Conservation (phyloP, 2,113 vertebrate species). For the Notarius lentiginosus region DNA sequence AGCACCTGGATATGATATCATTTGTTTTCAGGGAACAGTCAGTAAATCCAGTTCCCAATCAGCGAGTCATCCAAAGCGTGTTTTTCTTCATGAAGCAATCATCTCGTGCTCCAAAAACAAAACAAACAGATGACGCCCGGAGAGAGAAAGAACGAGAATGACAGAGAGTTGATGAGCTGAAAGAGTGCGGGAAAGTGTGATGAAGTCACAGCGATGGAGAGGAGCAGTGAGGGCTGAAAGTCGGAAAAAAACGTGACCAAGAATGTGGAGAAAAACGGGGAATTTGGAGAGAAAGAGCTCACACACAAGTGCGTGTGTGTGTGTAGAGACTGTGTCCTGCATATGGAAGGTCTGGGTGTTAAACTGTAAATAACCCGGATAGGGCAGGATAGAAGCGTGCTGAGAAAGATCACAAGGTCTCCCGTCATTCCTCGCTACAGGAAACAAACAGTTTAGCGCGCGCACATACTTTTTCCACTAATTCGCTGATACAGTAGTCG, state of each 20-base stretch:
- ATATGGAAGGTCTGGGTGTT: conserved; percentile 26
- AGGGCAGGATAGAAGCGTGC: conserved; percentile 32
- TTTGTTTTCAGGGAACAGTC: conserved; percentile 56
- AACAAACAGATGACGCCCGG: conserved; percentile 43
- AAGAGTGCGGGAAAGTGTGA: conserved; percentile 18
- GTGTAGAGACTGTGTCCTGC: neutral
- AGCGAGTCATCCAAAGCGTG: conserved; percentile 36
- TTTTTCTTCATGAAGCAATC: conserved; percentile 49
- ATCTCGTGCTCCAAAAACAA: conserved; percentile 39
- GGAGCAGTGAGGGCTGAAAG: neutral
- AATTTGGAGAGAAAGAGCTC: neutral
- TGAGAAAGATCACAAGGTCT: conserved; percentile 42
- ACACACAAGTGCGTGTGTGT: conserved; percentile 5
- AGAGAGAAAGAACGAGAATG: neutral
- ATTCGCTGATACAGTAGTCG: neutral
- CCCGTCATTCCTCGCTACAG: conserved; percentile 25
- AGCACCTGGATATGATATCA: conserved; percentile 57
- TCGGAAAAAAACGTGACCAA: neutral
- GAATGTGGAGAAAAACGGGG: neutral
- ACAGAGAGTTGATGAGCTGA: conserved; percentile 18
- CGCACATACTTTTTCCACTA: conserved; percentile 34
- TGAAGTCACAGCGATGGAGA: neutral
- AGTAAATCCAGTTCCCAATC: conserved; percentile 38
- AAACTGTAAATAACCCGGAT: conserved; percentile 44
- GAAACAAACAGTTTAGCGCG: conserved; percentile 38